phyloP scores from a whole-genome alignment of 2,888 invertebrate species.

The Harpalus rufipes region DNA sequence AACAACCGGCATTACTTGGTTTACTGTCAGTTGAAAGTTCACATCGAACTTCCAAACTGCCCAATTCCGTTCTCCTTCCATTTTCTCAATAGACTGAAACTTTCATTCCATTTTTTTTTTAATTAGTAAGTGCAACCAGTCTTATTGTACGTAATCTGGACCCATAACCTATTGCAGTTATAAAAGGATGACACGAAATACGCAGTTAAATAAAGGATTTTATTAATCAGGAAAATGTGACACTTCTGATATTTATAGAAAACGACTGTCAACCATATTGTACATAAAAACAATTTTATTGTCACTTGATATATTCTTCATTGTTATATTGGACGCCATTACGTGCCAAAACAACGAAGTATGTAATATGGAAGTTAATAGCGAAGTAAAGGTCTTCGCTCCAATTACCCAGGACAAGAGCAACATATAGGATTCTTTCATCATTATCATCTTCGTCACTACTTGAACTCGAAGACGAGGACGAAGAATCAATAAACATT shows the following conservation, averaged over 20 bases:
- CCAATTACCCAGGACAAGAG: too few species aligned
- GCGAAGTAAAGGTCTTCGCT: too few species aligned
- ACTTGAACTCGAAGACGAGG: too few species aligned
- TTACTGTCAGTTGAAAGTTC: background rate
- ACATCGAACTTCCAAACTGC: background rate
- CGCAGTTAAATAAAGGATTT: background rate
- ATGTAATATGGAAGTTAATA: too few species aligned
- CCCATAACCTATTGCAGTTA: background rate
- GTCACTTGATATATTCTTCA: background rate
- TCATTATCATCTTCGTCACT: too few species aligned
- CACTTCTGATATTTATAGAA: background rate
- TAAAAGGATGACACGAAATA: background rate
- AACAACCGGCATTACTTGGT: background rate
- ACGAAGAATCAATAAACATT: too few species aligned
- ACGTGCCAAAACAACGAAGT: too few species aligned
- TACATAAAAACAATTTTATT: background rate
- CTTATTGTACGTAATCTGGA: background rate
- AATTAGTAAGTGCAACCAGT: background rate
- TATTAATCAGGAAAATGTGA: background rate
- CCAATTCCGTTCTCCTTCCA: background rate
- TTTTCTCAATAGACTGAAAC: background rate
- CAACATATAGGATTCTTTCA: too few species aligned
- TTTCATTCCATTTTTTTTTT: too few species aligned
- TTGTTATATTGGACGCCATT: too few species aligned
- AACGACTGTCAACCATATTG: background rate